phyloP scores from a whole-genome alignment of 2,797 vertebrate species.

The Sphenodon punctatus region DNA sequence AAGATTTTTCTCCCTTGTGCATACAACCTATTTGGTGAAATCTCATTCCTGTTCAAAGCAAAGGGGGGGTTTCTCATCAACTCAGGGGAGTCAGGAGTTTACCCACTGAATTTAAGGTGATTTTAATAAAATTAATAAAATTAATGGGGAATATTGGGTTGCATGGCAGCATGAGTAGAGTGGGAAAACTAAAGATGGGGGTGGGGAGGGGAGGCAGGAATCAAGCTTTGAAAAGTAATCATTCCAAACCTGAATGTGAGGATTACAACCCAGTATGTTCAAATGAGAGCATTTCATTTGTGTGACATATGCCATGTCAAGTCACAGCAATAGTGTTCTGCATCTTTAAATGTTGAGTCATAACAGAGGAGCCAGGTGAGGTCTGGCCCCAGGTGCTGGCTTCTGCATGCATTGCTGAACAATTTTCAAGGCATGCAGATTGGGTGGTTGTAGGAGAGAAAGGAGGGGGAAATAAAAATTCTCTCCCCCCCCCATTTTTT shows the following conservation, averaged over 20 bases:
- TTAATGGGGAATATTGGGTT: no score
- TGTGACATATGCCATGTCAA: neutral
- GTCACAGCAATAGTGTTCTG: conserved; percentile 31
- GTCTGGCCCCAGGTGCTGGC: conserved; percentile 58
- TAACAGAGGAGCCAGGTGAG: conserved; percentile 36
- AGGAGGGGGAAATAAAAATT: conserved; percentile 2
- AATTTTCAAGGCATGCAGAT: conserved; percentile 57
- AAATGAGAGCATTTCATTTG: conserved; percentile 13
- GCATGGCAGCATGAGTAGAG: no score
- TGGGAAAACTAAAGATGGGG: no score
- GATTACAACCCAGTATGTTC: neutral
- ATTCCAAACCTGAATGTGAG: conserved; percentile 6
- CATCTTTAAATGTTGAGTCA: conserved; percentile 58
- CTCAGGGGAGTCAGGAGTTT: no score
- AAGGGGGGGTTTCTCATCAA: no score
- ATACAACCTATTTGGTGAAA: neutral
- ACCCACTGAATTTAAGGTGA: no score
- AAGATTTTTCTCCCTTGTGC: neutral
- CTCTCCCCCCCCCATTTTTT: conserved; percentile 7
- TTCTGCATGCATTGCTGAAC: conserved; percentile 52
- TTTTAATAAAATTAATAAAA: no score
- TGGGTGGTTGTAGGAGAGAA: conserved; percentile 15
- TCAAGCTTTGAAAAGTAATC: neutral
- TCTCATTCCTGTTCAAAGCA: no score
- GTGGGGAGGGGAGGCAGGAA: no score